Base-by-base conservation (phyloP, 2,113 vertebrate genomes). In the Romanogobio albipinnatus region DNA sequence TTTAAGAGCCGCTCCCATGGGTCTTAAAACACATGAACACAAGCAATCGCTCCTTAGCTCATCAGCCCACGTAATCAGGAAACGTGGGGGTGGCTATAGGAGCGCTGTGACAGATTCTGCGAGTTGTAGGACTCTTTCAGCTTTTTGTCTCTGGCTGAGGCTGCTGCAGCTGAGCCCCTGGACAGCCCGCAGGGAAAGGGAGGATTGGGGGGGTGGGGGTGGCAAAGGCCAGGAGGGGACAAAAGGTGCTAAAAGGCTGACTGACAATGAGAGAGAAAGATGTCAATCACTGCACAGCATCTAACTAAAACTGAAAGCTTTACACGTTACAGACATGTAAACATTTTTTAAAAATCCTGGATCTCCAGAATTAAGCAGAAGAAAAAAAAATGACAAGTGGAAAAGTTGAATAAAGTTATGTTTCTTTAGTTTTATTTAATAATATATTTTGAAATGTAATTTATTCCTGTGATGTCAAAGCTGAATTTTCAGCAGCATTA, bases 181-280 rank as follows among this genome's bases (percentile, higher is more conserved):
- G 51, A 33, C 2, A 58, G 76, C 83, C 85, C 84, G 86, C 94
- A 94, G 90, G 89, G 92, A 83, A 17, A 64, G 64, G 49, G 51
- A n/a, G 83, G 36, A 36, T 36, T 10, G n/a, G 17, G 43, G 84
- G 75, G 53, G 29, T 79, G 43, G 84, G 75, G 53, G 29, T 79
- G 62, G 62, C n/a, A 66, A 93, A 90, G 87, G 94, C 93, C 94
- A 95, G 80, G 86, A 89, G 87, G 49, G 89, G 93, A 93, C 97
- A 95, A 96, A 97, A 97, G 95, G 96, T 96, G 97, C 96, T 97
- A 97, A 98, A 97, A 98, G 96, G 96, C 92, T 95, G 94, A 83
- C 93, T 95, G 94, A 95, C 93, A 94, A 93, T 92, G 91, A 93
- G 93, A 90, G 95, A 92, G 85, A 87, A 66, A 87, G 94, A 88